Conservation (phyloP, 2,113 vertebrate genomes). For the Brienomyrus brachyistius region DNA sequence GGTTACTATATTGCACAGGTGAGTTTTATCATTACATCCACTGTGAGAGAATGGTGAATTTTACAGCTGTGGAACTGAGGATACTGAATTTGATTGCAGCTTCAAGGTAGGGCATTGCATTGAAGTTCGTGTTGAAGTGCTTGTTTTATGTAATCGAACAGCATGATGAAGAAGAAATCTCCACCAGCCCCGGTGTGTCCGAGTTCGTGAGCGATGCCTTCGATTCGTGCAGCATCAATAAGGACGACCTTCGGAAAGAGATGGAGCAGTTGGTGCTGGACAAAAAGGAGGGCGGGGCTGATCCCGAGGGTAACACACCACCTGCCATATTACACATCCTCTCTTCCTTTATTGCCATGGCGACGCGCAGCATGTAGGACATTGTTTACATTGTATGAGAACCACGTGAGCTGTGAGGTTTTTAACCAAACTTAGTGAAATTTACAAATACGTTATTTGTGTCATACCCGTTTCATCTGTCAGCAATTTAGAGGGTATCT, state of each 20-base stretch:
- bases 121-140: not conserved
- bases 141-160: conserved; percentile 14
- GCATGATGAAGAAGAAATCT: conserved; percentile 87
- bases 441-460: not conserved
- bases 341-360: not conserved
- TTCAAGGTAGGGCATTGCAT: no score
- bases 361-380: no score
- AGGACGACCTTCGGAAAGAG: conserved; percentile 90
- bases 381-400: not conserved
- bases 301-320: conserved; percentile 63
- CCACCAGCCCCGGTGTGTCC: conserved; percentile 86
- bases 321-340: not conserved
- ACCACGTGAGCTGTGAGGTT: not conserved
- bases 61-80: no score
- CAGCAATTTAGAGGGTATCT: not conserved
- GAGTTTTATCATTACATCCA: no score
- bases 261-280: conserved; percentile 95
- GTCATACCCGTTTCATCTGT: not conserved
- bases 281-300: conserved; percentile 66
- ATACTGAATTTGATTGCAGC: no score
- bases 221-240: conserved; percentile 74
- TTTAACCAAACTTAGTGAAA: not conserved
- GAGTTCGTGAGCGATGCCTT: conserved; percentile 97
- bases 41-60: no score
- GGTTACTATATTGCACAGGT: no score